Evolutionary conservation across 2,797 vertebrate genomes (phyloP), one percentile per base, ranked within the genome.

Genomic region (Typhlichthys eigenmanni): DNA sequence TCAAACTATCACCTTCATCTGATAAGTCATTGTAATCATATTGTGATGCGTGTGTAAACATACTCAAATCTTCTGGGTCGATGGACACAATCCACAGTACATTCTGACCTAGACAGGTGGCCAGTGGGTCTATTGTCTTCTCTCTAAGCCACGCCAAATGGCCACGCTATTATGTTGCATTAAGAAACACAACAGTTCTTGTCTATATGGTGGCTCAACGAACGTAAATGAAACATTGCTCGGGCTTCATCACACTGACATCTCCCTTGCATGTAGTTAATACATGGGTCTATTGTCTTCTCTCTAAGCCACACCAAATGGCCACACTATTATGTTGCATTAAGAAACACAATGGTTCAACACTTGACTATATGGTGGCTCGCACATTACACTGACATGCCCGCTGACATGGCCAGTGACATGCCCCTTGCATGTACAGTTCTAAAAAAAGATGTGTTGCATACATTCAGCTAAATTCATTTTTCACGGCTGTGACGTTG

Each of bases 71-170:
- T 16, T 24, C 13, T 38, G n/a, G n/a, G 34, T 56, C 8, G 29
- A 56, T 56, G 34, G 34, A 10, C 55, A 56, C 3, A 34, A 34
- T 38, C 32, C 32, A 43, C 2, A 10, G 6, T 34, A n/a, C 14
- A n/a, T 13, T 2, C 43, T 49, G n/a, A 49, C 32, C n/a, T 3
- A 60, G 60, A 52, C 60, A 62, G 60, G 34, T 62, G 60, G 60
- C 38, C 60, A 29, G 52, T 45, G 60, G 60, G 2, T 45, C 13
- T 19, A 53, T 53, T 6, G 8, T 14, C 8, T 16, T 60, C 10
- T 60, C 58, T 50, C 58, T 38, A 32, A 60, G 47, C 58, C 13
- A 34, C 2, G 34, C 13, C 7, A 19, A 62, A 45, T 46, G 49
- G 53, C 53, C 24, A 4, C 4, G 24, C 24, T 29, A 29, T 29